A percentile compares a stretch with the other conserved stretches of the same genome.
Conservation (phyloP, 2,797 vertebrate species). For the Phalanger gymnotis region DNA sequence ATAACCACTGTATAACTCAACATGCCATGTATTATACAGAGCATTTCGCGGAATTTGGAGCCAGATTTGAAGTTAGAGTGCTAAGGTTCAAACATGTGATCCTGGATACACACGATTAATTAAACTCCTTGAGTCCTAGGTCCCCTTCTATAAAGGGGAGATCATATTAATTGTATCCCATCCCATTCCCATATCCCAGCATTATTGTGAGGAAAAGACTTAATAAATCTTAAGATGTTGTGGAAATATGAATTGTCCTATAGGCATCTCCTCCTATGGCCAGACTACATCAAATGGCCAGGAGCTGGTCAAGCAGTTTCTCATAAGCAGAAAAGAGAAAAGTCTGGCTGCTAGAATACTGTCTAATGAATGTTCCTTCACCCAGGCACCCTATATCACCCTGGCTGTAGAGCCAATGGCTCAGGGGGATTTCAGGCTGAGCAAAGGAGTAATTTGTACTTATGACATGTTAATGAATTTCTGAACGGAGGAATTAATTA, state of each 20-base stretch:
- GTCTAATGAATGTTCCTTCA: background rate
- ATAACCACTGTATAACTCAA: background rate
- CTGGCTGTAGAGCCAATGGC: background rate
- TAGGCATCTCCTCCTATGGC: background rate
- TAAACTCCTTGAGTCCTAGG: background rate
- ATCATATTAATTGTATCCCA: background rate
- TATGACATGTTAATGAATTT: constrained; percentile 79
- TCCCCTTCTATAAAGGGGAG: background rate
- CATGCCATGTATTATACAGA: background rate
- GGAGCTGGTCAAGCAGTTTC: background rate
- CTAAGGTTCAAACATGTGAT: background rate
- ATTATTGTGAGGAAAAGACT: background rate
- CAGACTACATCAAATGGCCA: background rate
- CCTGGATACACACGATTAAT: background rate
- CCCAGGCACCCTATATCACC: background rate
- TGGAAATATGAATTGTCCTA: background rate
- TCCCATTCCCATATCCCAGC: background rate
- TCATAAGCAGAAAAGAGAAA: background rate
- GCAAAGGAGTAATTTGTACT: constrained; percentile 79
- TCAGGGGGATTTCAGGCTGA: constrained; percentile 59
- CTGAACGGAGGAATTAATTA: constrained; percentile 84
- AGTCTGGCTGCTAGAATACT: background rate
- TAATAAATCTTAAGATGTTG: background rate
- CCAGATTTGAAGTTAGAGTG: background rate
- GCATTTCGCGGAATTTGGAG: background rate